These are phyloP conservation scores for Peromyscus aztecus DNA, from an alignment of 2,797 vertebrate species.

Conservation along the genomic window DNA sequence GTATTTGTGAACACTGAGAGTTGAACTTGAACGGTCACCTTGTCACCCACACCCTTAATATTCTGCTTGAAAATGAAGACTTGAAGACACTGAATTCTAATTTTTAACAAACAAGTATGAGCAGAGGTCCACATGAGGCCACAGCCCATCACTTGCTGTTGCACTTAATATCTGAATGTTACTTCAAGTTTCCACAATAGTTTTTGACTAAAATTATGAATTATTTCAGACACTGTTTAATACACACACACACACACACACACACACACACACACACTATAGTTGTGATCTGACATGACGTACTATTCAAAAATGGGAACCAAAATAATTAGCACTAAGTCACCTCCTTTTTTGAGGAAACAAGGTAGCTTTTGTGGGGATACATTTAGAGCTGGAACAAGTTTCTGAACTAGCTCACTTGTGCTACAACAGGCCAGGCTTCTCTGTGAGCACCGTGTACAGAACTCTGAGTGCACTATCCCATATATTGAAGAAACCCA, in stretches of 20 bases:
- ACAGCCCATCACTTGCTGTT: not conserved
- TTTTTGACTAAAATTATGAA: not conserved
- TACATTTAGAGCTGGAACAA: not conserved
- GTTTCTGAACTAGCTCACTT: not conserved
- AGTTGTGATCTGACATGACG: not conserved
- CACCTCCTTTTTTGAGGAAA: not conserved
- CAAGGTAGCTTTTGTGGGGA: not conserved
- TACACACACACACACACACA: no score
- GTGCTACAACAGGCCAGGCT: not conserved
- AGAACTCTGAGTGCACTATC: not conserved
- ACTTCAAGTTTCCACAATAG: not conserved
- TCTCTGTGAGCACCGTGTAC: not conserved
- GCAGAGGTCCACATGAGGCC: rapidly evolving
- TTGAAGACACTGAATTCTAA: no score
- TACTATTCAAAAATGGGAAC: not conserved
- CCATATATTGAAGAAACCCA: no score
- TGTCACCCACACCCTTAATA: not conserved
- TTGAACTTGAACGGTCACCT: not conserved
- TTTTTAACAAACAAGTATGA: rapidly evolving
- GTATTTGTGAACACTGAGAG: not conserved
- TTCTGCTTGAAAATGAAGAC: not conserved
- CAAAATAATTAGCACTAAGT: no score
- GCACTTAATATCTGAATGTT: not conserved
- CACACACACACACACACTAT: no score
- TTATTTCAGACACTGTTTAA: not conserved